phyloP scores from a whole-genome alignment of 2,888 invertebrate species.

The Itoplectis maculator region DNA sequence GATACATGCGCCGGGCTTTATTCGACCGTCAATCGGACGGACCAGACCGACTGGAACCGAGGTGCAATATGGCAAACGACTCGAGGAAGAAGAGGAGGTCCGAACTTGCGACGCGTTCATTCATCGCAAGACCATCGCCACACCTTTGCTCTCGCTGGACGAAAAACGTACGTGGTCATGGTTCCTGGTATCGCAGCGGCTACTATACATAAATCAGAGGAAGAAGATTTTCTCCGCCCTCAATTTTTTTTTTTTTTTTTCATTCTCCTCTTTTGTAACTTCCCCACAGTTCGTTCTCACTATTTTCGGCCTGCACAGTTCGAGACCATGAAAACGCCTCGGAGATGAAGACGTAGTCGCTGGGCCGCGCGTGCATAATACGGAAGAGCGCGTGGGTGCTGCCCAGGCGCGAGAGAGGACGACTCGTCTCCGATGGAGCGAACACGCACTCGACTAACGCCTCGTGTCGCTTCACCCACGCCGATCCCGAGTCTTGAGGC shows the following conservation, averaged over 20 bases:
- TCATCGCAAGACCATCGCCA: slow-evolving; percentile 71
- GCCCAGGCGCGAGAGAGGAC: slow-evolving; percentile 7
- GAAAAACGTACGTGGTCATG: slow-evolving; percentile 44
- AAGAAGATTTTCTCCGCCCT: slow-evolving; percentile 26
- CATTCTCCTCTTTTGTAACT: not conserved
- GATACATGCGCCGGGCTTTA: slow-evolving; percentile 57
- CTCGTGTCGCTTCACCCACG: slow-evolving; percentile 41
- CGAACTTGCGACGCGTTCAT: slow-evolving; percentile 70
- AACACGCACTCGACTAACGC: slow-evolving; percentile 15
- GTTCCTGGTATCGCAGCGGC: slow-evolving; percentile 17
- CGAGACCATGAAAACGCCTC: slow-evolving; percentile 44
- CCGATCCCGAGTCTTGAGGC: not conserved
- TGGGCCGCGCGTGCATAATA: slow-evolving; percentile 3
- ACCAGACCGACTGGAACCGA: not conserved
- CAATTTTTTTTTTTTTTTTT: slow-evolving; percentile 14
- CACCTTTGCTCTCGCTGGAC: slow-evolving; percentile 71
- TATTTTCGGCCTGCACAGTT: slow-evolving; percentile 22
- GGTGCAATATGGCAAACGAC: slow-evolving; percentile 3
- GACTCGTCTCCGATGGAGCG: slow-evolving; percentile 20
- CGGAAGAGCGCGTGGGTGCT: slow-evolving; percentile 46
- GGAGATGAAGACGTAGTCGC: slow-evolving; percentile 43
- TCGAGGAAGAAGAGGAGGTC: slow-evolving; percentile 36
- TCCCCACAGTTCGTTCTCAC: slow-evolving; percentile 20
- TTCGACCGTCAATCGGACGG: slow-evolving; percentile 24
- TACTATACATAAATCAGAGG: slow-evolving; percentile 19